Evolutionary conservation across 2,113 vertebrate species (phyloP), one percentile per base, ranked within the genome.

Genomic region (Leucoraja erinaceus): DNA sequence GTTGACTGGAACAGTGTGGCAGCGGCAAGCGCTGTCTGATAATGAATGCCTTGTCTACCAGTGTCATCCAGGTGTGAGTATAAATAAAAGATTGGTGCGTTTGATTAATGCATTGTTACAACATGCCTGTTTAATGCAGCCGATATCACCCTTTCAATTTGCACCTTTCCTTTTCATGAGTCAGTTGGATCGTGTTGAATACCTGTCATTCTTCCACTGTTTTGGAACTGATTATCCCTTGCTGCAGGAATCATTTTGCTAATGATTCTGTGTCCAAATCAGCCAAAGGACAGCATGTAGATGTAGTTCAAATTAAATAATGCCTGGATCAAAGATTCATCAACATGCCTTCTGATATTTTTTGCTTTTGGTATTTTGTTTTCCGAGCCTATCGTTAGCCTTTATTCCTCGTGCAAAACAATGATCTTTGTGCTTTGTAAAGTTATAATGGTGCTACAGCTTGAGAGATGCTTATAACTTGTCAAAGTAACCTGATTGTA

Each of bases 81-180:
- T 88, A 59, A 88, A 88, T 88, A 88, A 88, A 88, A 88, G 59
- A 88, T 63, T 12, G 31, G 14, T 63, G 12, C 6, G 12, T 63
- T 66, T 88, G 83, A 88, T 88, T 63, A 88, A 88, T 88, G 59
- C 83, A 88, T 88, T 88, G 83, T 63, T 86, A 28, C 81, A 86
- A 86, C 25, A n/a, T 86, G 56, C 81, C 81, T 56, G 59, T 59
- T 84, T 88, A 63, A 31, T 88, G 59, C 20, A 20, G 11, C 59
- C 63, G 83, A 88, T 88, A 31, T 63, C 59, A 63, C 83, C 59
- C 61, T 88, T 88, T 88, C 83, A 66, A 31, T 63, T 88, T 63
- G 28, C 59, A 63, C 28, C 11, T 8, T 86, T 66, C 9, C 38
- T 59, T 25, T 88, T 31, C 31, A n/a, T n/a, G 28, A 28, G 59